Conservation (phyloP, 2,113 vertebrate genomes). For the Heloderma charlesbogerti region DNA sequence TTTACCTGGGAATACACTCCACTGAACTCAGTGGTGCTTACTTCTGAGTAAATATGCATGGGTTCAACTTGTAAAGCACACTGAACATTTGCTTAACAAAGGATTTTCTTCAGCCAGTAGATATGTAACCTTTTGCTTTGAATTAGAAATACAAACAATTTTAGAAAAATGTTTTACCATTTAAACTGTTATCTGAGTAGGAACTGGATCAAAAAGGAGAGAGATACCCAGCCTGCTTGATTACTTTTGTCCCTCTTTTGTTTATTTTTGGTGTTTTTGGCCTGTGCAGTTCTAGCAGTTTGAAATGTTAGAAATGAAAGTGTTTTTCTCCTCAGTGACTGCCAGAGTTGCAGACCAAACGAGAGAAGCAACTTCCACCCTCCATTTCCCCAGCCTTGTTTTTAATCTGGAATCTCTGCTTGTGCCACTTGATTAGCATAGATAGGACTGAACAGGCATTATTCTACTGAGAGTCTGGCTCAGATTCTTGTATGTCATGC, state of each 20-base stretch:
- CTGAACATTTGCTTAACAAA: neutral
- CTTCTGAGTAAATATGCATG: neutral
- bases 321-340: neutral
- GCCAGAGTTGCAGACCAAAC: neutral
- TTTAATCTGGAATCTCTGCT: neutral
- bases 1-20: neutral
- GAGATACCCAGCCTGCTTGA: neutral
- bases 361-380: neutral
- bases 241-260: neutral
- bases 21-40: neutral
- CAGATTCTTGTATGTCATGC: neutral
- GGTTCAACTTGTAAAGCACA: neutral
- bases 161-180: neutral
- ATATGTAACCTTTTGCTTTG: neutral
- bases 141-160: neutral
- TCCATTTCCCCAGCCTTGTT: neutral
- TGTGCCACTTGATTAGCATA: neutral
- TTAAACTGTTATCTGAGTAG: neutral
- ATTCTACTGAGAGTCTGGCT: neutral
- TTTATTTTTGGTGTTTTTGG: neutral
- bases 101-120: neutral
- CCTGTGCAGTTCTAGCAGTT: neutral
- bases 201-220: neutral
- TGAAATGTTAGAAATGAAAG: neutral
- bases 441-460: neutral